phyloP scores from a whole-genome alignment of 2,888 invertebrate genomes.

The Drosophila subsilvestris region DNA sequence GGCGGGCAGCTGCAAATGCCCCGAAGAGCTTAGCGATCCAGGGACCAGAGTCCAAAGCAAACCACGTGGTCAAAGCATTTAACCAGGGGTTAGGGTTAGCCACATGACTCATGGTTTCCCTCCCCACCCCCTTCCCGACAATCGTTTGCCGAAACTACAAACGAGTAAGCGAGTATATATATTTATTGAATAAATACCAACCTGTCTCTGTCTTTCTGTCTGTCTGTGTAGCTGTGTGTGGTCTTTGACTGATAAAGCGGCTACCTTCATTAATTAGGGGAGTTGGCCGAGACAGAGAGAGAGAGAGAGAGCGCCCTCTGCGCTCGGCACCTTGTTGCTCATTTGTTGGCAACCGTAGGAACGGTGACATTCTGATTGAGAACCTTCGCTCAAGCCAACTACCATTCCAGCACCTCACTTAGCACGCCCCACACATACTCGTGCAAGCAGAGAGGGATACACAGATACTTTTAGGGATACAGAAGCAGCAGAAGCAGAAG shows the following conservation, averaged over 20 bases:
- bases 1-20: conserved; percentile 30
- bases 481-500: conserved; percentile 7
- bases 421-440: conserved; percentile 40
- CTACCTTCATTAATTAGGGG: conserved; percentile 77
- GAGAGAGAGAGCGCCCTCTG: conserved; percentile 4
- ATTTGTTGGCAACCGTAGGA: conserved; percentile 46
- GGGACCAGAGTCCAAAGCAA: not conserved
- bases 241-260: conserved; percentile 55
- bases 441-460: not conserved
- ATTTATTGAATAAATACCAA: conserved; percentile 8
- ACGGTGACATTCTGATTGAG: conserved; percentile 75
- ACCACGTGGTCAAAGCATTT: conserved; percentile 39
- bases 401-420: conserved; percentile 48
- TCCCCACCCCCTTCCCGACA: not conserved
- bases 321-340: conserved; percentile 64
- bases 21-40: conserved; percentile 34
- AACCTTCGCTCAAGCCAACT: conserved; percentile 58
- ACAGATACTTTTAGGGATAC: conserved; percentile 11
- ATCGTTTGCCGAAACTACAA: not conserved
- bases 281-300: conserved; percentile 22
- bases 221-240: conserved; percentile 45
- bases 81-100: conserved; percentile 41
- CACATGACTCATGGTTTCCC: conserved; percentile 30
- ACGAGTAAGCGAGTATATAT: conserved; percentile 5
- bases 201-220: conserved; percentile 2